A percentile compares a stretch with the other conserved stretches of the same genome.
Conservation (phyloP, 2,888 invertebrate species). For the Flexamia atlantica region DNA sequence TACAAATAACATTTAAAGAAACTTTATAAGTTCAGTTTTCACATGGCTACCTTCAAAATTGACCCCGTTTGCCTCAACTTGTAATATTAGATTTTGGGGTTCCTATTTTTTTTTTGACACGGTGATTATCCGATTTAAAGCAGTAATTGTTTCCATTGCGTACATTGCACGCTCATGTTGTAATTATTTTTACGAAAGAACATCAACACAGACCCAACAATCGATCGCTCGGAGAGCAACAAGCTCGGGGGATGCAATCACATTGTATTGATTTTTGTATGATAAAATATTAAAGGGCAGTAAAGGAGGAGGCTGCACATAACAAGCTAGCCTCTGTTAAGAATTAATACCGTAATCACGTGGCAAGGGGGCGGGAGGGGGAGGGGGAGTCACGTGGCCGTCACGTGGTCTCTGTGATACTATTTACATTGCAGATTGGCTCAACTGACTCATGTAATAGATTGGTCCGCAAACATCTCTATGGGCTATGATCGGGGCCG, state of each 20-base stretch:
- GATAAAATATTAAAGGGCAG: slow-evolving; percentile 43
- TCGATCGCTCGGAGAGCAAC: slow-evolving; percentile 8
- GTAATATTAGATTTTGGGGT: too few relatives aligned
- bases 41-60: too few relatives aligned
- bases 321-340: slow-evolving; percentile 49
- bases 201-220: too few relatives aligned
- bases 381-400: slow-evolving; percentile 42
- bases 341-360: slow-evolving; percentile 52
- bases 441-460: slow-evolving; percentile 56
- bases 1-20: too few relatives aligned
- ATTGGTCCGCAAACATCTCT: slow-evolving; percentile 53
- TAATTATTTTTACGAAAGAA: too few relatives aligned
- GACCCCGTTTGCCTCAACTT: too few relatives aligned
- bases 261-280: slow-evolving; percentile 44
- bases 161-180: too few relatives aligned
- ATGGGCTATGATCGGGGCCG: neutral
- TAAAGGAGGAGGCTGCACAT: slow-evolving; percentile 37
- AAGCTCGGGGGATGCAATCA: slow-evolving; percentile 16
- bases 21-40: too few relatives aligned
- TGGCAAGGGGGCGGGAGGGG: slow-evolving; percentile 8
- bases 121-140: too few relatives aligned
- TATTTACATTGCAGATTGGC: slow-evolving; percentile 58
- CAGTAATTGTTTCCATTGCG: too few relatives aligned
- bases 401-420: slow-evolving; percentile 55
- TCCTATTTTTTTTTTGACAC: too few relatives aligned